These are phyloP conservation scores for Echinarachnius parma DNA, from an alignment of 53 echinoderm and acorn worm genomes.

Conservation along the genomic window DNA sequence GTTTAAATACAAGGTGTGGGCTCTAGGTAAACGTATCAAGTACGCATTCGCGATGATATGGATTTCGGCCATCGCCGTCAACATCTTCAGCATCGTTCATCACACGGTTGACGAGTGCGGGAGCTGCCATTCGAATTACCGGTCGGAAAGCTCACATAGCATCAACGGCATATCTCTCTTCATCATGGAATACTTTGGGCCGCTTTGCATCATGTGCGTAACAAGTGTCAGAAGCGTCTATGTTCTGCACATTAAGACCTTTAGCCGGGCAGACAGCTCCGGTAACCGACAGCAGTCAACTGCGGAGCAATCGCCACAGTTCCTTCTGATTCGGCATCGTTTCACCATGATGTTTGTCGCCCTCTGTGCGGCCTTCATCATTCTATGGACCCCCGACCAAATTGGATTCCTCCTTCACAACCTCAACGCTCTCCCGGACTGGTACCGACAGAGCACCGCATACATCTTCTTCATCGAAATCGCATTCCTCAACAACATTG, in stretches of 20 bases:
- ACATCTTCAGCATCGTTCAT: background rate
- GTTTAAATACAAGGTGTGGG: constrained; percentile 2
- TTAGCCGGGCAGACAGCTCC: background rate
- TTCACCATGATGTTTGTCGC: constrained; percentile 24
- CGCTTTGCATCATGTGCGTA: constrained; percentile 5
- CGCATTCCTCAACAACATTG: constrained; percentile 3
- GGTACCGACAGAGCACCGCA: background rate
- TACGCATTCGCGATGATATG: constrained; percentile 16
- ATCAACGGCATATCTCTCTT: constrained; percentile 9
- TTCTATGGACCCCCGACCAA: constrained; percentile 28
- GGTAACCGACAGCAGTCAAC: background rate
- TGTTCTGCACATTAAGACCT: background rate
- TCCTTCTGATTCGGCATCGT: constrained; percentile 10
- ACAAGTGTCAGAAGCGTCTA: background rate
- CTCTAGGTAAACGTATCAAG: background rate
- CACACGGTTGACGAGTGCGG: constrained; percentile 5
- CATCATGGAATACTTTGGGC: constrained; percentile 1
- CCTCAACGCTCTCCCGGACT: background rate
- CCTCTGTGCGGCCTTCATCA: constrained; percentile 3
- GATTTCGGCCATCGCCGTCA: background rate
- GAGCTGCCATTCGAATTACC: background rate
- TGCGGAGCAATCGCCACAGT: background rate
- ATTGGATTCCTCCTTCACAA: constrained; percentile 9
- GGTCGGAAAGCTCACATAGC: background rate
- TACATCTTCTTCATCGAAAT: constrained; percentile 10